These are phyloP conservation scores for Aplodontia rufa DNA, from an alignment of 2,113 vertebrate species.

Conservation along the genomic window DNA sequence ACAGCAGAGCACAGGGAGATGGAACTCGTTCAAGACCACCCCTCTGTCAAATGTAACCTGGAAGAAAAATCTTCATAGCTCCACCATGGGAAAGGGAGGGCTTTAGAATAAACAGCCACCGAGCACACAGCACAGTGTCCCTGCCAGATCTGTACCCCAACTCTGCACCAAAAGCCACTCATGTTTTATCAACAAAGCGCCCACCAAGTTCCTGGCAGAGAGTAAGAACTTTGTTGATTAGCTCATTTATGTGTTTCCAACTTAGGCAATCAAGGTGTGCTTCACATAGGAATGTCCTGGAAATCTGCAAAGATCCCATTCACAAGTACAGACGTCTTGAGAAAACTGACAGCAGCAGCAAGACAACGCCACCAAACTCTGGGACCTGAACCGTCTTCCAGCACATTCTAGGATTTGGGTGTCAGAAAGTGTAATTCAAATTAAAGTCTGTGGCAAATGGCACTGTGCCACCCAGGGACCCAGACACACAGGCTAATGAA, in stretches of 20 bases:
- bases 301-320: not conserved
- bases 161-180: not conserved
- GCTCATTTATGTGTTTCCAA: not conserved
- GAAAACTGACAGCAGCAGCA: not conserved
- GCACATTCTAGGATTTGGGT: not conserved
- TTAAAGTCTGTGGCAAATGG: not conserved
- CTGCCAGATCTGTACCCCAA: not conserved
- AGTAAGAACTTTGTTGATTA: not conserved
- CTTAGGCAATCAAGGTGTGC: not conserved
- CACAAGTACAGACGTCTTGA: not conserved
- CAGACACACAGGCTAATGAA: rapidly evolving
- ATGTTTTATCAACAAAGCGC: not conserved
- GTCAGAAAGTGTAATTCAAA: not conserved
- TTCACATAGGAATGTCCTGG: not conserved
- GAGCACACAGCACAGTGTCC: rapidly evolving
- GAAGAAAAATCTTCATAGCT: not conserved
- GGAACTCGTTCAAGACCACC: not conserved
- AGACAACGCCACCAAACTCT: not conserved
- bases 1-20: not conserved
- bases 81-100: not conserved
- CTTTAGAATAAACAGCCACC: not conserved
- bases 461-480: too few relatives aligned
- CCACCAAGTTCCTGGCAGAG: not conserved
- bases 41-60: not conserved
- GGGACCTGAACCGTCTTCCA: not conserved